Evolutionary conservation across 2,797 vertebrate species (phyloP).

Genomic region (Eulemur coronatus): DNA sequence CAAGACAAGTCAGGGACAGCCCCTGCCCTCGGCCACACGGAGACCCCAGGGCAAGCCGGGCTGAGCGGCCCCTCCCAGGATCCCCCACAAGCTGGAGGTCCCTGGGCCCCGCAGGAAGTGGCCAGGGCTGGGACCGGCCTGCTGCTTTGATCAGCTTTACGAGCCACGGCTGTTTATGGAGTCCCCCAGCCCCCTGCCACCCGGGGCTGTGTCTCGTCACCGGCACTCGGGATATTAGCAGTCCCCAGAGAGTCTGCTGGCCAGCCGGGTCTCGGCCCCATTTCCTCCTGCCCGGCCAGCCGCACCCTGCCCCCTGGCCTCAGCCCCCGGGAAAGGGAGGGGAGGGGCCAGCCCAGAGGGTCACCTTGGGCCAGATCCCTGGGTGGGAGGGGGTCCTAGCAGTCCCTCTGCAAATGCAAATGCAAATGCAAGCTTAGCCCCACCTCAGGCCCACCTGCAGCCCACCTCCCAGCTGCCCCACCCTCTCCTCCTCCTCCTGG

Average conservation of each 20-base stretch:
- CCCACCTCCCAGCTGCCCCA: neutral
- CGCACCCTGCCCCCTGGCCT: conserved; percentile 48
- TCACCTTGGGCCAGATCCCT: neutral
- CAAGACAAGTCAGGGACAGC: neutral
- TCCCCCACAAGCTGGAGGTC: neutral
- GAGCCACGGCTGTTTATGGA: conserved; percentile 85
- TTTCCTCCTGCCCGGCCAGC: conserved; percentile 55
- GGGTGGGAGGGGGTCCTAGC: neutral
- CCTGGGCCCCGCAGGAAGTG: conserved; percentile 58
- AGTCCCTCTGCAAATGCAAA: neutral
- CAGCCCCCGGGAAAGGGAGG: conserved; percentile 42
- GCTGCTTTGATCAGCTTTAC: conserved; percentile 87
- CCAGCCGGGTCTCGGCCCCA: conserved; percentile 12
- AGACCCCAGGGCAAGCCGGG: neutral
- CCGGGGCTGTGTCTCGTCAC: conserved; percentile 86
- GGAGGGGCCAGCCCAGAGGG: neutral
- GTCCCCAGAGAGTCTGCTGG: conserved; percentile 46
- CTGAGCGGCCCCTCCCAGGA: neutral
- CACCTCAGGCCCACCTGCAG: neutral
- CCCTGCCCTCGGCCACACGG: neutral
- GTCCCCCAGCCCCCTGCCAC: conserved; percentile 85
- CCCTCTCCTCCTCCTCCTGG: neutral
- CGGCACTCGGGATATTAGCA: conserved; percentile 85
- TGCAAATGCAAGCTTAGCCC: neutral
- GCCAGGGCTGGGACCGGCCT: neutral